A percentile compares a stretch with the other conserved stretches of the same genome.
Evolutionary conservation across 1,140 invertebrate genomes (phyloP).

Genomic region (Polypedilum vanderplanki): DNA sequence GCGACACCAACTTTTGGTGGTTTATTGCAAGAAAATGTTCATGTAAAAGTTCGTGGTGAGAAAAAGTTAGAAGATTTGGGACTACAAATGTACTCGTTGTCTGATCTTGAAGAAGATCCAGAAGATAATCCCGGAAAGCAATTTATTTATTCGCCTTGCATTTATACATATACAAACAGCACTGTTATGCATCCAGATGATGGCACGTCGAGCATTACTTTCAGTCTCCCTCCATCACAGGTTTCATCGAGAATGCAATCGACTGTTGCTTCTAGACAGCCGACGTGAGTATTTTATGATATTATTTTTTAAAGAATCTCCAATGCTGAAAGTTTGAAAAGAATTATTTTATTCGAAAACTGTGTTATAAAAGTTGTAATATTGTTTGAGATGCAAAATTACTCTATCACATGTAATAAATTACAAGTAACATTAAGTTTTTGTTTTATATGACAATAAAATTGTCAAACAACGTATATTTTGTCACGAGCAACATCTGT

Average conservation of each 20-base stretch:
- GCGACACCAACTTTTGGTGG: conserved; percentile 90
- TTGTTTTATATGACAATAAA: too few species aligned
- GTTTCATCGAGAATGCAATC: conserved; percentile 43
- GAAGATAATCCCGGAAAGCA: conserved; percentile 65
- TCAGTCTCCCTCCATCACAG: conserved; percentile 42
- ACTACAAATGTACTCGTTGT: conserved; percentile 67
- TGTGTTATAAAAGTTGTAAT: too few species aligned
- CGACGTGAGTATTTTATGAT: conserved; percentile 29
- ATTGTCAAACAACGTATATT: too few species aligned
- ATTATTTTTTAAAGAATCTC: too few species aligned
- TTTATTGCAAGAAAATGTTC: conserved; percentile 81
- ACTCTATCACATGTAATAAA: too few species aligned
- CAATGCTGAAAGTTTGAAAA: too few species aligned
- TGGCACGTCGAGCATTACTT: conserved; percentile 46
- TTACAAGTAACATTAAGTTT: too few species aligned
- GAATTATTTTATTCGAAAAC: too few species aligned
- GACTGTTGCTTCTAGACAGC: conserved; percentile 36
- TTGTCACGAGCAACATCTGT: too few species aligned
- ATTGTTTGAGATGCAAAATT: too few species aligned
- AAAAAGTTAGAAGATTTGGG: conserved; percentile 70
- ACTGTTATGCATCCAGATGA: conserved; percentile 83
- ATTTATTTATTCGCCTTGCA: conserved; percentile 65
- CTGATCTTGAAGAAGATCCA: conserved; percentile 84
- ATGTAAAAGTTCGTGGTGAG: conserved; percentile 85
- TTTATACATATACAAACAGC: conserved; percentile 85